Evolutionary conservation across 2,113 vertebrate genomes (phyloP).

Genomic region (Perca schrenkii): DNA sequence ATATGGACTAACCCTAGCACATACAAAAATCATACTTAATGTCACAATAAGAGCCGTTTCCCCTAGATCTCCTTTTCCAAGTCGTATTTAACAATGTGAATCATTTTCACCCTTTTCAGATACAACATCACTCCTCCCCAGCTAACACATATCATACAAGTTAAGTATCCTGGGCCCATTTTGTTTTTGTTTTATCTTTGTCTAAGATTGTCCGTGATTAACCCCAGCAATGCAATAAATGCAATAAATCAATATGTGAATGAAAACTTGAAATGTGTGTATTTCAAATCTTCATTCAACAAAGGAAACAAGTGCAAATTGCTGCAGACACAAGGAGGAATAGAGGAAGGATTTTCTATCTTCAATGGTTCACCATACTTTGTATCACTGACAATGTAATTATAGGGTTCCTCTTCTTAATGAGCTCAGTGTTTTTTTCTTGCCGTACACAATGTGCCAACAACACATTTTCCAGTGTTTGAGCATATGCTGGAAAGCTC

Average conservation of each 20-base stretch:
- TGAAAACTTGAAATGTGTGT: not conserved
- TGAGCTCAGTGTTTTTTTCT: slow-evolving; percentile 35
- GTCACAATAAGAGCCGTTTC: not conserved
- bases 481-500: slow-evolving; percentile 50
- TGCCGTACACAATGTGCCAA: slow-evolving; percentile 61
- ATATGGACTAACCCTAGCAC: not conserved
- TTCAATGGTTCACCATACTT: slow-evolving; percentile 40
- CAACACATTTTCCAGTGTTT: slow-evolving; percentile 77
- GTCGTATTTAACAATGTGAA: not conserved
- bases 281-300: slow-evolving; percentile 3
- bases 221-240: not conserved
- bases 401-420: slow-evolving; percentile 52
- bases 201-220: not conserved
- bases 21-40: not conserved
- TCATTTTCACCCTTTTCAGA: not conserved
- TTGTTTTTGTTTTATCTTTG: not conserved
- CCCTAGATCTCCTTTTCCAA: too few species aligned
- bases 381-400: slow-evolving; percentile 61
- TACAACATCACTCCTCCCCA: not conserved
- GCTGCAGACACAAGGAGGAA: slow-evolving; percentile 22
- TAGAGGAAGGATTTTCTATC: slow-evolving; percentile 35
- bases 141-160: not conserved
- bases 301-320: slow-evolving; percentile 42
- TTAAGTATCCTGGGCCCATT: not conserved
- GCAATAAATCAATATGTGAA: not conserved